These are phyloP conservation scores for Polyboroides typus DNA, from an alignment of 2,797 vertebrate genomes.

Conservation along the genomic window DNA sequence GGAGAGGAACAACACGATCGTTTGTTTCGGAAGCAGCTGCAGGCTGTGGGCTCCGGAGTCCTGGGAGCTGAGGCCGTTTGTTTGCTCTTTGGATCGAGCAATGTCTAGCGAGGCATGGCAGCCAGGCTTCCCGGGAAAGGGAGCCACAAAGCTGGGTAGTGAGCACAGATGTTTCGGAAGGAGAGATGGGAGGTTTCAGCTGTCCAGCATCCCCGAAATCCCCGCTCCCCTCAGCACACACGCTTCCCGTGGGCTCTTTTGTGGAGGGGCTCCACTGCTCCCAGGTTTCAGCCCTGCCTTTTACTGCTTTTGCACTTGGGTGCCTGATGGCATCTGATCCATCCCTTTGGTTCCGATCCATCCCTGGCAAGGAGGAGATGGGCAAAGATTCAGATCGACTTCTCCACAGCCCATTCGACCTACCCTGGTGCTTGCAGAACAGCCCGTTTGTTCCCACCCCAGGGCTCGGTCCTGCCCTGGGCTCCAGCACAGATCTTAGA, in stretches of 20 bases:
- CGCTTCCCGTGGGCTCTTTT: neutral
- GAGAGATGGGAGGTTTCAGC: neutral
- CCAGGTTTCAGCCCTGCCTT: neutral
- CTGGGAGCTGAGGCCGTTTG: slow-evolving; percentile 47
- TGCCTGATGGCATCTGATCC: neutral
- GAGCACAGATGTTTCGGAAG: slow-evolving; percentile 9
- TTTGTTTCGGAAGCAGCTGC: slow-evolving; percentile 61
- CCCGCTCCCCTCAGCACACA: neutral
- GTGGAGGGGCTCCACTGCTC: neutral
- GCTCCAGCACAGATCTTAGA: neutral
- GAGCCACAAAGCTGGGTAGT: slow-evolving; percentile 8
- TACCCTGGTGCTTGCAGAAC: neutral
- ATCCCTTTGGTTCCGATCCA: neutral
- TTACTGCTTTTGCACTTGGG: neutral
- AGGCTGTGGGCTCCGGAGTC: slow-evolving; percentile 27
- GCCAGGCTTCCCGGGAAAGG: slow-evolving; percentile 31
- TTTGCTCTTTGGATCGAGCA: slow-evolving; percentile 34
- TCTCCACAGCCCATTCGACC: neutral
- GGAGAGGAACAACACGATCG: neutral
- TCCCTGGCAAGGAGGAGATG: neutral
- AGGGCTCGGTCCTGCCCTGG: neutral
- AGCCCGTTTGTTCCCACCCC: neutral
- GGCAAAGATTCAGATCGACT: neutral
- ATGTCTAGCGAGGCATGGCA: slow-evolving; percentile 29
- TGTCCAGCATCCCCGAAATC: neutral